A percentile compares a stretch with the other conserved stretches of the same genome.
Evolutionary conservation across 2,113 vertebrate genomes (phyloP).

Genomic region (Crocuta crocuta): DNA sequence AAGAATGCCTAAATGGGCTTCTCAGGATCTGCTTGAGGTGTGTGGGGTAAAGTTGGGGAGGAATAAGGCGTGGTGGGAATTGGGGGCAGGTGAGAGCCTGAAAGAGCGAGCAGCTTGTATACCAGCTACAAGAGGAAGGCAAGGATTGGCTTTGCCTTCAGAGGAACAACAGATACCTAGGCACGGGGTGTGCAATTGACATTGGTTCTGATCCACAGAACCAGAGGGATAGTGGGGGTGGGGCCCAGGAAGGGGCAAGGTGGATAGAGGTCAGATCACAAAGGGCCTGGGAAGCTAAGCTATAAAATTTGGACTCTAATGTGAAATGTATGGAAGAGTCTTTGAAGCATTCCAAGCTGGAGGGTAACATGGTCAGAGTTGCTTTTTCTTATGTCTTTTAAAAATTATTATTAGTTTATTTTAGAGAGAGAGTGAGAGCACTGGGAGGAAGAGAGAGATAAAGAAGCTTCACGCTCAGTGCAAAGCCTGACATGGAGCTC

Average conservation of each 20-base stretch:
- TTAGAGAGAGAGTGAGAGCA: too few relatives aligned
- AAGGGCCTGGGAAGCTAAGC: neutral
- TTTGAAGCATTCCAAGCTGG: neutral
- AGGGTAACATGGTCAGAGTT: neutral
- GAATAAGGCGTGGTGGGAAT: neutral
- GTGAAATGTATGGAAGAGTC: neutral
- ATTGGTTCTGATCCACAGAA: neutral
- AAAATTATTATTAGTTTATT: too few relatives aligned
- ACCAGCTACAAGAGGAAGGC: neutral
- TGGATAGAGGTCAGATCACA: neutral
- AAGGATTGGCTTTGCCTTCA: neutral
- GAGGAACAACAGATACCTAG: neutral
- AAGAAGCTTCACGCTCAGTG: too few relatives aligned
- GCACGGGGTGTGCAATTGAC: neutral
- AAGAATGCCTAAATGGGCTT: neutral
- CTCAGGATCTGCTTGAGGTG: neutral
- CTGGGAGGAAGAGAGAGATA: too few relatives aligned
- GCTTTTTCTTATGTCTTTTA: neutral
- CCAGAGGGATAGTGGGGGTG: rapidly evolving
- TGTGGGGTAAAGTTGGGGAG: neutral
- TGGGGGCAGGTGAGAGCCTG: neutral
- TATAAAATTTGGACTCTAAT: neutral
- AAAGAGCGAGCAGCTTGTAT: neutral
- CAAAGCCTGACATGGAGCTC: too few relatives aligned
- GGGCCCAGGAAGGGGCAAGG: neutral